Evolutionary conservation across 2,888 invertebrate species (phyloP).

Genomic region (Nasonia oneida): DNA sequence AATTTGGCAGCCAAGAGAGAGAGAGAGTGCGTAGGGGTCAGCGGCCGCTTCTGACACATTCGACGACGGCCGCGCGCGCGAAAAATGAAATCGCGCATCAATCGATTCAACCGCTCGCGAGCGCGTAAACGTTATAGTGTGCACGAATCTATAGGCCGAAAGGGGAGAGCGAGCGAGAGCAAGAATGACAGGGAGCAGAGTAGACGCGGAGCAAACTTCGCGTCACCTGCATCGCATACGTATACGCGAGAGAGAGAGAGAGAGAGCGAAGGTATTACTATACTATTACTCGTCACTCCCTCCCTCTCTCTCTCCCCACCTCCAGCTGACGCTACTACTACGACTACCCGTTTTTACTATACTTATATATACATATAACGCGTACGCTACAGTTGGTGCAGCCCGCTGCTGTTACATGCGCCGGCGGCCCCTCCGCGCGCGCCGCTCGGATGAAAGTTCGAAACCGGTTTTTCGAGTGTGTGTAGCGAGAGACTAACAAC

Average conservation of each 20-base stretch:
- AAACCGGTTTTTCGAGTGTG: slow-evolving; percentile 56
- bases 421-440: neutral
- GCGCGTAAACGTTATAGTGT: neutral
- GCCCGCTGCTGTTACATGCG: slow-evolving; percentile 12
- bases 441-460: slow-evolving; percentile 49
- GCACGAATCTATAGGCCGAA: neutral
- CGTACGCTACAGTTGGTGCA: slow-evolving; percentile 47
- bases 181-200: slow-evolving; percentile 24
- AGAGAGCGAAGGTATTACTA: neutral
- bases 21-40: neutral
- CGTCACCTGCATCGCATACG: slow-evolving; percentile 52
- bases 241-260: neutral
- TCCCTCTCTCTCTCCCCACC: neutral
- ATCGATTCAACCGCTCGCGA: slow-evolving; percentile 18
- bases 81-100: slow-evolving; percentile 38
- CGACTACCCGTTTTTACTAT: slow-evolving; percentile 1
- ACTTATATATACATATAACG: neutral
- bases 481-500: neutral
- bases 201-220: slow-evolving; percentile 45
- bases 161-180: neutral
- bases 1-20: neutral
- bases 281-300: neutral
- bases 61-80: neutral
- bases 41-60: neutral
- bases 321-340: neutral